Conservation (phyloP, 2,888 invertebrate genomes). For the Mycalesis mineus region DNA sequence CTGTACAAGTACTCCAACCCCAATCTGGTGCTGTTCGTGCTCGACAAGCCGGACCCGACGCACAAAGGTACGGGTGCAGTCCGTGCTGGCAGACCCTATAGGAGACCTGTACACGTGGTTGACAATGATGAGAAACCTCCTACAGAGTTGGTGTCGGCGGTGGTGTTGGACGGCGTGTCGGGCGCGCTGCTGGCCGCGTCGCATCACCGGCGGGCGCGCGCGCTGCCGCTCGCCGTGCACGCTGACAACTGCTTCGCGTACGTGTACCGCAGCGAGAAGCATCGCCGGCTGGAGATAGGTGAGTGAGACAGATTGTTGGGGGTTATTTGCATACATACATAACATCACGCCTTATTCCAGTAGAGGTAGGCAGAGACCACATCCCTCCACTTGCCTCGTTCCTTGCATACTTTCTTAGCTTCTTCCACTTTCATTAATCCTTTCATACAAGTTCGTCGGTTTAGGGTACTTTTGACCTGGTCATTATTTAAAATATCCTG, state of each 20-base stretch:
- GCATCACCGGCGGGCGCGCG: constrained; percentile 89
- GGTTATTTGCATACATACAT: too few species aligned
- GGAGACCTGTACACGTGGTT: too few species aligned
- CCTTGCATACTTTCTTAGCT: too few species aligned
- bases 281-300: constrained; percentile 92
- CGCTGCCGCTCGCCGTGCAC: constrained; percentile 89
- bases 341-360: too few species aligned
- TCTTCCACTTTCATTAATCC: too few species aligned
- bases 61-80: constrained; percentile 81
- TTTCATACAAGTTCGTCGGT: too few species aligned
- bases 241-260: constrained; percentile 98
- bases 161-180: constrained; percentile 93
- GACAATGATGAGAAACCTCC: too few species aligned
- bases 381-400: too few species aligned
- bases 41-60: constrained; percentile 84
- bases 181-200: constrained; percentile 92
- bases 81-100: too few species aligned
- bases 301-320: not conserved
- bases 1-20: constrained; percentile 99
- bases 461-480: too few species aligned
- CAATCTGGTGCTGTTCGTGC: constrained; percentile 92
- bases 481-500: too few species aligned
- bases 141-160: constrained; percentile 87
- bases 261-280: constrained; percentile 95
- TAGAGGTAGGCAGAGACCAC: too few species aligned